A percentile compares a stretch with the other conserved stretches of the same genome.
phyloP scores from a whole-genome alignment of 2,797 vertebrate genomes.

The Squalus acanthias region DNA sequence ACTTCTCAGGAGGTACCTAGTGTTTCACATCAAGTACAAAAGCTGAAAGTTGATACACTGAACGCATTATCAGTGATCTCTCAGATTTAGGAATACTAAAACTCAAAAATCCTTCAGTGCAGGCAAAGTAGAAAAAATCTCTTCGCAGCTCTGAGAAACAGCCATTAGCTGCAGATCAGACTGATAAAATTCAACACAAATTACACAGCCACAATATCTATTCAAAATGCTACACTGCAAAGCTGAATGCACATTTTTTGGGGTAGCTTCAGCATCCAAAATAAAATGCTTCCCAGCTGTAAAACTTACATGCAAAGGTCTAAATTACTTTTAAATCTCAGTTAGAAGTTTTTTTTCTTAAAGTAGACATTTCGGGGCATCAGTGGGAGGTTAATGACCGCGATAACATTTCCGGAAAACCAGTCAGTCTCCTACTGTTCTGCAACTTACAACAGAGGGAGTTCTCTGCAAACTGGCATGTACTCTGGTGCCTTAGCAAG shows the following conservation, averaged over 20 bases:
- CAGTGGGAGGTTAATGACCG: background rate
- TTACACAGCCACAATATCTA: background rate
- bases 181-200: background rate
- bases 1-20: background rate
- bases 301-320: background rate
- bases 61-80: background rate
- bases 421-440: background rate
- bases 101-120: background rate
- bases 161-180: background rate
- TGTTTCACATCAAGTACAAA: background rate
- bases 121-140: background rate
- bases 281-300: background rate
- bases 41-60: background rate
- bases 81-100: background rate
- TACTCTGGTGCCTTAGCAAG: background rate
- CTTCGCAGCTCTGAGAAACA: background rate
- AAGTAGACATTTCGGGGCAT: background rate
- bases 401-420: background rate
- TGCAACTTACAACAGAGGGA: background rate
- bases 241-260: background rate
- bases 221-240: background rate
- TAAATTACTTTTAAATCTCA: slow-evolving; percentile 3
- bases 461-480: background rate
- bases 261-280: background rate
- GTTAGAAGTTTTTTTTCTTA: background rate